Evolutionary conservation across 1,140 invertebrate species (phyloP).

Genomic region (Ctenoplectra terminalis): DNA sequence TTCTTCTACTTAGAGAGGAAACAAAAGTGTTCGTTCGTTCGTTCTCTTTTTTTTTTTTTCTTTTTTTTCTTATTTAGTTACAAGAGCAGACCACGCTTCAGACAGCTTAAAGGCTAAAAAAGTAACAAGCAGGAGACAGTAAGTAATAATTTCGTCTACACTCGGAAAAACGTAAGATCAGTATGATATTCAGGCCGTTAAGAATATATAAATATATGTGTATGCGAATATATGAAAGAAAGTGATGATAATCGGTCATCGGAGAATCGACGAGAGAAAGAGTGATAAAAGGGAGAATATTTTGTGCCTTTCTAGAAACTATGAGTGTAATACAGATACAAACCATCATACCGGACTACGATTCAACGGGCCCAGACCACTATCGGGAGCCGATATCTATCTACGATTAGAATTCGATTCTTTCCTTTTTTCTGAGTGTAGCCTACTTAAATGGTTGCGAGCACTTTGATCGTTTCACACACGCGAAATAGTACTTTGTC

Average conservation of each 20-base stretch:
- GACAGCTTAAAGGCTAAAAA: constrained; percentile 52
- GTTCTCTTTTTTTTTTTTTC: constrained; percentile 15
- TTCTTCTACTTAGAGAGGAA: constrained; percentile 63
- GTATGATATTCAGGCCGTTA: constrained; percentile 8
- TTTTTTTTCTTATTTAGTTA: constrained; percentile 40
- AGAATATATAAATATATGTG: not conserved
- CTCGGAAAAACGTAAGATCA: constrained; percentile 47
- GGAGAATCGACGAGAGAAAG: not conserved
- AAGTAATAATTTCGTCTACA: constrained; percentile 46
- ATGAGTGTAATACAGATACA: constrained; percentile 43
- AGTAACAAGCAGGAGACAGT: constrained; percentile 65
- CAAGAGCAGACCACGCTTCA: constrained; percentile 59
- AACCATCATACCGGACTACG: constrained; percentile 33
- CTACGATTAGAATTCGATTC: not conserved
- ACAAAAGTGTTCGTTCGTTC: constrained; percentile 54
- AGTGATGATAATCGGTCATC: not conserved
- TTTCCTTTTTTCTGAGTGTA: constrained; percentile 46
- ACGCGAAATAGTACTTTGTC: constrained; percentile 68
- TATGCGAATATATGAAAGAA: not conserved
- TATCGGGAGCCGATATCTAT: constrained; percentile 19
- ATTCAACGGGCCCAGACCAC: constrained; percentile 12
- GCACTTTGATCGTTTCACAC: constrained; percentile 45
- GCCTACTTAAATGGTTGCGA: constrained; percentile 27
- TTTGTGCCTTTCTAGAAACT: constrained; percentile 32
- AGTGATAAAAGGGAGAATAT: not conserved